These are phyloP conservation scores for Euwallacea fornicatus DNA, from an alignment of 1,140 invertebrate genomes.

Conservation along the genomic window DNA sequence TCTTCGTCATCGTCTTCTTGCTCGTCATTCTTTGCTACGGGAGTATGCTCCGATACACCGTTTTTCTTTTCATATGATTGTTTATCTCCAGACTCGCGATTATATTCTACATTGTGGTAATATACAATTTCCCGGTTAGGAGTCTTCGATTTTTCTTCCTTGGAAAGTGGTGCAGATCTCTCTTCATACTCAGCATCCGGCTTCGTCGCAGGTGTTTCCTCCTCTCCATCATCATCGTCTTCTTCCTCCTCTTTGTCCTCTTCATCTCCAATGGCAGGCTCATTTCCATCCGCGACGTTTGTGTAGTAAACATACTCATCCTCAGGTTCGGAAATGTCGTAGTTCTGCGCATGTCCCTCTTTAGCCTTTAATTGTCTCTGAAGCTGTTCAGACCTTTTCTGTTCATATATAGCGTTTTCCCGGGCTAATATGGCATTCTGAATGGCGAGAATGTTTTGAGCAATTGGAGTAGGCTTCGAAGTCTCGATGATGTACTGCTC, in stretches of 20 bases:
- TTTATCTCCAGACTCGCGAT: background rate
- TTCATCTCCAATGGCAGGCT: background rate
- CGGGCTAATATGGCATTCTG: conserved; percentile 27
- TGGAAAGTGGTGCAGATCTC: background rate
- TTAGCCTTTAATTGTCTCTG: conserved; percentile 4
- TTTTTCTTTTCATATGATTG: background rate
- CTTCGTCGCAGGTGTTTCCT: background rate
- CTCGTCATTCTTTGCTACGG: background rate
- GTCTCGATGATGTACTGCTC: background rate
- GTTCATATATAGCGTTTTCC: conserved; percentile 27
- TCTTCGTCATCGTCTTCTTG: background rate
- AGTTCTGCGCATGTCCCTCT: background rate
- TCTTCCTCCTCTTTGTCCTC: conserved; percentile 1
- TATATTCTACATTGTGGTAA: conserved; percentile 10
- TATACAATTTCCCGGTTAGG: conserved; percentile 6
- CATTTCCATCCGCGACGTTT: background rate
- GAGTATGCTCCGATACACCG: background rate
- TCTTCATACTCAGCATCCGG: background rate
- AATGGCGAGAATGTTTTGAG: conserved; percentile 27
- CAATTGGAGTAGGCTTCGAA: conserved; percentile 4
- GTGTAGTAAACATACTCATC: background rate
- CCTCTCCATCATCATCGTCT: background rate
- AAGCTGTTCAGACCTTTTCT: conserved; percentile 21
- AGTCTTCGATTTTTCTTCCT: background rate
- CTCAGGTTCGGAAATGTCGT: conserved; percentile 1